Evolutionary conservation across 2,113 vertebrate genomes (phyloP).

Genomic region (Danionella cerebrum): DNA sequence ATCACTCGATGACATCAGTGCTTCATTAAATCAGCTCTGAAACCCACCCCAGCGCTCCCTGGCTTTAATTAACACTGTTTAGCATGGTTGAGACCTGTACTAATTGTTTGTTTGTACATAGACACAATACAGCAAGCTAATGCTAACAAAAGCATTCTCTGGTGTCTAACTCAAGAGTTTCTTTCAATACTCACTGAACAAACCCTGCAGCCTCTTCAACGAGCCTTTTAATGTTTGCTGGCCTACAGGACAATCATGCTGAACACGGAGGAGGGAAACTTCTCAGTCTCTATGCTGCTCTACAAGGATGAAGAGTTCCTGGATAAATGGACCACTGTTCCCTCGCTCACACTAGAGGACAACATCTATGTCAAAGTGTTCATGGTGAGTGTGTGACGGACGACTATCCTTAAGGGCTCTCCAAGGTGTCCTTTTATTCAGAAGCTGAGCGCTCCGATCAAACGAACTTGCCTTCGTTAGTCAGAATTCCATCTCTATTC

Average conservation of each 20-base stretch:
- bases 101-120: conserved; percentile 16
- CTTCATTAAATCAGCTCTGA: not conserved
- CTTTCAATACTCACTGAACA: not conserved
- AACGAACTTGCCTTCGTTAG: not conserved
- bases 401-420: not conserved
- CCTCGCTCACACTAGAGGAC: conserved; percentile 65
- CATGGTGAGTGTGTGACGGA: conserved; percentile 50
- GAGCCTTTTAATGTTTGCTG: conserved; percentile 18
- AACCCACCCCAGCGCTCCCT: not conserved
- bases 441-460: too few species aligned
- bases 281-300: conserved; percentile 65
- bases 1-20: not conserved
- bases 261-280: conserved; percentile 69
- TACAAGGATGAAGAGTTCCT: conserved; percentile 66
- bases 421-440: too few species aligned
- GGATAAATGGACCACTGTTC: conserved; percentile 61
- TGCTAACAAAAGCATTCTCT: conserved; percentile 12
- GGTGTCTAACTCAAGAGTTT: conserved; percentile 30
- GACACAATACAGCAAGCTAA: conserved; percentile 18
- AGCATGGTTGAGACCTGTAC: not conserved
- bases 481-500: not conserved
- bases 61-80: conserved; percentile 7
- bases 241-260: conserved; percentile 60
- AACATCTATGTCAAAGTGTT: conserved; percentile 67
- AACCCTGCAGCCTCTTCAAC: conserved; percentile 13